Evolutionary conservation across 2,888 invertebrate genomes (phyloP).

Genomic region (Selenia dentaria): DNA sequence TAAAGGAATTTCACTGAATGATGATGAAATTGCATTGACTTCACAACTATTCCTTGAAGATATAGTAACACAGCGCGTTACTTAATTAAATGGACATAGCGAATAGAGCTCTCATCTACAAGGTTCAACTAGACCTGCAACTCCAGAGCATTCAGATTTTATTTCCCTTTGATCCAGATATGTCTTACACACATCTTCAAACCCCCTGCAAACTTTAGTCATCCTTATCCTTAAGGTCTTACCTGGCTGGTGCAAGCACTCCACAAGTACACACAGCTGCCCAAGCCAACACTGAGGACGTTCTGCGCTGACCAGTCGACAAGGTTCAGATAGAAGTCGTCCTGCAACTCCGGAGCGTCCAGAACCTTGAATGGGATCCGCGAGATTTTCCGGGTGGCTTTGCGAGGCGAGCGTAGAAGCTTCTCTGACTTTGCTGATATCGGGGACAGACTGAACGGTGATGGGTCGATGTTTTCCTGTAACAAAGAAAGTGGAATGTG

Average conservation of each 20-base stretch:
- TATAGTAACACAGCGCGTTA: too few relatives aligned
- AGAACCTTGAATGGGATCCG: slow-evolving; percentile 99
- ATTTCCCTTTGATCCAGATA: too few relatives aligned
- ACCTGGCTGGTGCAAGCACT: slow-evolving; percentile 99
- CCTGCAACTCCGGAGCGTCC: slow-evolving; percentile 98
- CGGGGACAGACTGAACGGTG: slow-evolving; percentile 97
- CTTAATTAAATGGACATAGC: too few relatives aligned
- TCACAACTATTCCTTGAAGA: too few relatives aligned
- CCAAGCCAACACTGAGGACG: slow-evolving; percentile 98
- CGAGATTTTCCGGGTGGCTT: slow-evolving; percentile 99
- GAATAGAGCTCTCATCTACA: too few relatives aligned
- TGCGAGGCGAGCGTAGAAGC: slow-evolving; percentile 96
- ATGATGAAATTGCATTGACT: too few relatives aligned
- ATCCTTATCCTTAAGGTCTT: slow-evolving; percentile 29
- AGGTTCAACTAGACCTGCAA: too few relatives aligned
- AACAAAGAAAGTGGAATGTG: slow-evolving; percentile 62
- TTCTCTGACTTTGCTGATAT: slow-evolving; percentile 98
- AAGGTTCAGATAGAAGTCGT: slow-evolving; percentile 99
- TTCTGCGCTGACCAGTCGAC: slow-evolving; percentile 99
- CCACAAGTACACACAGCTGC: slow-evolving; percentile 99
- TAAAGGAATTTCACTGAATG: too few relatives aligned
- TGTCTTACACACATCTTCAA: too few relatives aligned
- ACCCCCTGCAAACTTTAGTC: too few relatives aligned
- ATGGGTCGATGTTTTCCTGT: slow-evolving; percentile 91
- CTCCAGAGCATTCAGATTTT: too few relatives aligned